Evolutionary conservation across 2,888 invertebrate genomes (phyloP).

Genomic region (Ceramica pisi): DNA sequence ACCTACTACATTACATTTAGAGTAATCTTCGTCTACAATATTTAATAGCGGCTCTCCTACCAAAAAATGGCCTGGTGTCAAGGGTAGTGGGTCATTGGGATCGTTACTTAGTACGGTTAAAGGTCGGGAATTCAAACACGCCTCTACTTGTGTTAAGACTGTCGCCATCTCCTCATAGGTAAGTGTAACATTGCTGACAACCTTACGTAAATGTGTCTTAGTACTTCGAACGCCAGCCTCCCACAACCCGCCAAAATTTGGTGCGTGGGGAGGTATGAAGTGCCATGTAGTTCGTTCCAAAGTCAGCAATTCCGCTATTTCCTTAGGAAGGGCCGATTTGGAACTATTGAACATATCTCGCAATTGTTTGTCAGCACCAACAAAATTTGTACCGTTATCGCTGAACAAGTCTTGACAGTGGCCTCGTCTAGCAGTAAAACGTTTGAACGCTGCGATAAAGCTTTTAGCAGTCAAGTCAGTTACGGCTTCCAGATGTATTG

Average conservation of each 20-base stretch:
- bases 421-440: constrained; percentile 26
- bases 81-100: constrained; percentile 35
- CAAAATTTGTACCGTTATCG: too few relatives aligned
- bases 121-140: constrained; percentile 41
- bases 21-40: too few relatives aligned
- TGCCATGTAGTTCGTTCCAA: too few relatives aligned
- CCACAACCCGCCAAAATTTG: too few relatives aligned
- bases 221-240: constrained; percentile 32
- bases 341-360: too few relatives aligned
- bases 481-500: constrained; percentile 30
- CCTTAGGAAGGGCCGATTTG: too few relatives aligned
- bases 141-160: constrained; percentile 25
- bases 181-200: constrained; percentile 29
- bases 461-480: constrained; percentile 35
- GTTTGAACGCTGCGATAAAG: constrained; percentile 40
- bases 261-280: too few relatives aligned
- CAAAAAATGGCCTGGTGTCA: constrained; percentile 26
- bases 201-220: constrained; percentile 18
- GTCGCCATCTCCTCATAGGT: constrained; percentile 42
- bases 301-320: too few relatives aligned
- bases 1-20: too few relatives aligned
- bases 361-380: background rate
- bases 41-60: too few relatives aligned
- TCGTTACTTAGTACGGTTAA: constrained; percentile 28
- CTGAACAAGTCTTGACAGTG: too few relatives aligned